Conservation (phyloP, 2,113 vertebrate species). For the Smithornis capensis region DNA sequence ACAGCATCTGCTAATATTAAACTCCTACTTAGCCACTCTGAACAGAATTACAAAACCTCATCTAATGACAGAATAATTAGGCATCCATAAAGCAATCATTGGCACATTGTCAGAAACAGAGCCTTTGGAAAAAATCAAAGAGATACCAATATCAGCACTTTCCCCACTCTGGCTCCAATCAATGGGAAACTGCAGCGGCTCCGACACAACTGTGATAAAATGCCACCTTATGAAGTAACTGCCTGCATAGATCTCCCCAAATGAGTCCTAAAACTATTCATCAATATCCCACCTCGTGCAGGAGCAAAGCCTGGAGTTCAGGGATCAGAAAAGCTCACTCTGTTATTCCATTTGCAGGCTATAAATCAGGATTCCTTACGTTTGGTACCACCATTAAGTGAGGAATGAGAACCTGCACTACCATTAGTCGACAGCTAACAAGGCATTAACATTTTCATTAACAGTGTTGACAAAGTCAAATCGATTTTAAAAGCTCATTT, state of each 20-base stretch:
- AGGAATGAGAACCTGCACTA: not conserved
- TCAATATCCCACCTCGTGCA: constrained; percentile 51
- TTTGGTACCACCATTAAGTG: not conserved
- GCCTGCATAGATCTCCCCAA: constrained; percentile 67
- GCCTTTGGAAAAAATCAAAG: not conserved
- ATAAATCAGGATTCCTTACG: constrained; percentile 51
- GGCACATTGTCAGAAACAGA: not conserved
- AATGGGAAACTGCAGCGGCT: constrained; percentile 59
- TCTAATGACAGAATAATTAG: constrained; percentile 44
- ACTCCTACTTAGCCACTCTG: not conserved
- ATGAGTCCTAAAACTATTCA: constrained; percentile 66
- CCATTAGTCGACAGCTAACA: constrained; percentile 32
- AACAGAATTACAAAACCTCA: not conserved
- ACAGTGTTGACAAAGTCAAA: not conserved
- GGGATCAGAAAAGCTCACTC: constrained; percentile 40
- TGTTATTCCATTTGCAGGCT: not conserved
- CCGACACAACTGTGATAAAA: constrained; percentile 61
- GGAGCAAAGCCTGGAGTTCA: not conserved
- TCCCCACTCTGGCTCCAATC: constrained; percentile 23
- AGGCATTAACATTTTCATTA: constrained; percentile 43
- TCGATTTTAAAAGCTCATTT: not conserved
- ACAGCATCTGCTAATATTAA: constrained; percentile 1
- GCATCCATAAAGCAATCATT: not conserved
- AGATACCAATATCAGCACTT: constrained; percentile 5
- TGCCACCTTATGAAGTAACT: constrained; percentile 68